These are phyloP conservation scores for Athene noctua DNA, from an alignment of 2,113 vertebrate genomes.

Conservation along the genomic window DNA sequence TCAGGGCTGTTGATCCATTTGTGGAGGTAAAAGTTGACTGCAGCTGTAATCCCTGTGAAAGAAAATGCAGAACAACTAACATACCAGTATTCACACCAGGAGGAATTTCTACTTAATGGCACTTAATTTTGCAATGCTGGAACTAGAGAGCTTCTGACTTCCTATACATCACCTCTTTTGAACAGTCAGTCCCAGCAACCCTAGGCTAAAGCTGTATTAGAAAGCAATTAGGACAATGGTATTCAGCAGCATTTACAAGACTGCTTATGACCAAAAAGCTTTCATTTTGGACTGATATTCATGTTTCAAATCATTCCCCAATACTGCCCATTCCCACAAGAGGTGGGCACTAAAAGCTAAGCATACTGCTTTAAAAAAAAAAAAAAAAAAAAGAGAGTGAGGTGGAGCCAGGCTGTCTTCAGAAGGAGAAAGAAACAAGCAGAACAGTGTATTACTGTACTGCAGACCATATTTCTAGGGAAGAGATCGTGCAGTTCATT, in stretches of 20 bases:
- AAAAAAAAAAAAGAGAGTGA: not conserved
- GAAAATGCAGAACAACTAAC: slow-evolving; percentile 47
- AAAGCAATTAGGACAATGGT: not conserved
- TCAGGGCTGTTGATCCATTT: slow-evolving; percentile 67
- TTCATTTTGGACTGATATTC: not conserved
- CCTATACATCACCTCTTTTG: not conserved
- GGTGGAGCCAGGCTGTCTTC: not conserved
- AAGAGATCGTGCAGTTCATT: not conserved
- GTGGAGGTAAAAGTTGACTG: slow-evolving; percentile 71
- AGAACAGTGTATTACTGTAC: not conserved
- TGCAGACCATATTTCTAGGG: not conserved
- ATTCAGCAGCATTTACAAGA: not conserved
- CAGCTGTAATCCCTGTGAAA: slow-evolving; percentile 77
- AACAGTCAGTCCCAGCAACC: not conserved
- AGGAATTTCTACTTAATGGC: not conserved
- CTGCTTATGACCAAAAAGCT: not conserved
- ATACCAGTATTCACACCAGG: not conserved
- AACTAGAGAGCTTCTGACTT: not conserved
- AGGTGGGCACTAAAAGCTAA: not conserved
- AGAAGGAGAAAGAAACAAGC: not conserved
- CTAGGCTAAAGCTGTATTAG: not conserved
- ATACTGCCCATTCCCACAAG: not conserved
- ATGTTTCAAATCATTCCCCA: not conserved
- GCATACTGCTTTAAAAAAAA: not conserved
- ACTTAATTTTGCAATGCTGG: not conserved